Base-by-base conservation (phyloP, 2,113 vertebrate genomes). In the Lampris megalopsis region DNA sequence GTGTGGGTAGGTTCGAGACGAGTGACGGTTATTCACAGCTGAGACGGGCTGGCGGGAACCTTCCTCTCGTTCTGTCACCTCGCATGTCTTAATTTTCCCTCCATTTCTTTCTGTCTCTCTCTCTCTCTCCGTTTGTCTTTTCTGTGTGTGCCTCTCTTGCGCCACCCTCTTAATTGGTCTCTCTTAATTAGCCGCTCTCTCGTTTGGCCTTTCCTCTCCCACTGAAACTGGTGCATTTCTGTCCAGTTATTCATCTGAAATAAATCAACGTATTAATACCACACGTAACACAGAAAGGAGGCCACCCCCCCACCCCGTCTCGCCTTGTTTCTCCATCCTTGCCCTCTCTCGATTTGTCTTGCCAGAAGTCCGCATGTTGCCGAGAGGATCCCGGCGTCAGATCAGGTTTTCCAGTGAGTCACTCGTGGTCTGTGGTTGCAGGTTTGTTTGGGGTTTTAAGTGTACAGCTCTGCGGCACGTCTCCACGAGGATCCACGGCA, bases 1-100 rank as follows among this genome's bases (percentile, higher is more conserved):
- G 76, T 68, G 87, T 64, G 84, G 73, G 75, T 59, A 70, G 43
- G 73, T 75, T 68, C 41, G 65, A 86, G 83, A 89, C 13, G 76
- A 89, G 83, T 88, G 83, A 88, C 81, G 81, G 76, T 82, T 88
- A 63, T 84, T 88, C 77, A 88, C 88, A 90, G 86, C 81, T 88
- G 80, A 90, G 61, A 9, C 3, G 73, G 59, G 63, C 71, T 52
- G 60, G 71, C 76, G 57, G 61, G 60, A 76, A 56, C 73, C 70
- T 58, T 54, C 72, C 63, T 72, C 47, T 79, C 49, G 65, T 64
- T 77, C 70, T 41, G 67, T 86, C 71, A 79, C 79, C 76, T 82
- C 64, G 7, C 1, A 3, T 50, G 49, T 65, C 47, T 53, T 9
- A 6, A 4, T 59, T 57, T 54, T 38, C 45, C 50, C 41, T 49